Percentiles rank a stretch among this genome's conserved stretches.
Evolutionary conservation across 2,113 vertebrate species (phyloP).

Genomic region (Scartelaos histophorus): DNA sequence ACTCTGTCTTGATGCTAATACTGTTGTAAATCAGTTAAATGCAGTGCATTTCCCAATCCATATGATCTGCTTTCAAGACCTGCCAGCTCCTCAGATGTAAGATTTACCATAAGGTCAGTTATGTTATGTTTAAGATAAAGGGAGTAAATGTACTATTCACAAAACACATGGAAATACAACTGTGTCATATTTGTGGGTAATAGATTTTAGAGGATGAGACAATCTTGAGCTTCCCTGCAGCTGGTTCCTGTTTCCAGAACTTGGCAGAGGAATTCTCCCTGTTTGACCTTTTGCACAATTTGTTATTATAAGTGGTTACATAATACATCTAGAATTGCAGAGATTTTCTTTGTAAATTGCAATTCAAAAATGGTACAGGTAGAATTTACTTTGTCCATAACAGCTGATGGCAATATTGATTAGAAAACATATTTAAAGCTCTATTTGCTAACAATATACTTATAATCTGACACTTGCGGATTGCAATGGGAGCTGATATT

Average conservation of each 20-base stretch:
- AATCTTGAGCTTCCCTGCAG: constrained; percentile 70
- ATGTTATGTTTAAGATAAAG: constrained; percentile 5
- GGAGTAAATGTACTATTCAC: background rate
- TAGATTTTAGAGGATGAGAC: constrained; percentile 60
- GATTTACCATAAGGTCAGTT: constrained; percentile 16
- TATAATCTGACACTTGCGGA: too few species aligned
- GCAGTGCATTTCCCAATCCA: constrained; percentile 48
- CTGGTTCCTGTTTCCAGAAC: constrained; percentile 74
- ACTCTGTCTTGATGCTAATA: constrained; percentile 65
- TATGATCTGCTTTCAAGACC: background rate
- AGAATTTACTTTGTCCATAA: background rate
- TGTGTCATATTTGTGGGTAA: constrained; percentile 16
- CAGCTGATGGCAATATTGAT: background rate
- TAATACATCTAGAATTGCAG: constrained; percentile 8
- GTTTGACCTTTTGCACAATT: constrained; percentile 56
- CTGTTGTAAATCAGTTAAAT: constrained; percentile 51
- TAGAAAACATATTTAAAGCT: too few species aligned
- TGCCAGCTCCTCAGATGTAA: constrained; percentile 32
- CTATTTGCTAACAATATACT: too few species aligned
- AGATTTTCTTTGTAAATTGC: background rate
- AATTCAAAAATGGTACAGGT: background rate
- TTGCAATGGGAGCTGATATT: too few species aligned
- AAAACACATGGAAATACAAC: constrained; percentile 18
- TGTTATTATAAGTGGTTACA: constrained; percentile 30
- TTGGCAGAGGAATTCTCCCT: constrained; percentile 45